A percentile compares a stretch with the other conserved stretches of the same genome.
Conservation (phyloP, 2,797 vertebrate species). For the Mormyrus hasselquistii region DNA sequence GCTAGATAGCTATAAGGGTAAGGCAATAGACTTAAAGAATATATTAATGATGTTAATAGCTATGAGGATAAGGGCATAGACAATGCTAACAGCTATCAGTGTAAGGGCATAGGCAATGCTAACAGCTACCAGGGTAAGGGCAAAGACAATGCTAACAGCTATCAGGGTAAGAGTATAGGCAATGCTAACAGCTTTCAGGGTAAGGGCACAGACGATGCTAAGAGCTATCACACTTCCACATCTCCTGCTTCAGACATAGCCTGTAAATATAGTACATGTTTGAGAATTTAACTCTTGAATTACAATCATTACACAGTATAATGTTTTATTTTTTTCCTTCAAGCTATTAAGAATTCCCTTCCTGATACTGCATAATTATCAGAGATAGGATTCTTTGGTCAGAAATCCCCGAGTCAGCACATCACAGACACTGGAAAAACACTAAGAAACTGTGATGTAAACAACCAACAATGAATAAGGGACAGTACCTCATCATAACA, state of each 20-base stretch:
- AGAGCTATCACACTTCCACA: neutral
- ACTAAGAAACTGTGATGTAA: slow-evolving; percentile 46
- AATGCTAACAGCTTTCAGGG: neutral
- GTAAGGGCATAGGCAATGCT: neutral
- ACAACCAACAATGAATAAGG: slow-evolving; percentile 50
- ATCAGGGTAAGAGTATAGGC: neutral
- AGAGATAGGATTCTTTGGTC: slow-evolving; percentile 65
- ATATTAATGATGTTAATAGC: neutral
- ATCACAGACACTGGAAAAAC: slow-evolving; percentile 48
- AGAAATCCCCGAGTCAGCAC: slow-evolving; percentile 63
- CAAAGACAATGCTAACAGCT: neutral
- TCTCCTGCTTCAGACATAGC: slow-evolving; percentile 10
- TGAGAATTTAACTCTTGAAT: slow-evolving; percentile 58
- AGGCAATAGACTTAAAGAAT: neutral
- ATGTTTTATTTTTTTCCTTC: slow-evolving; percentile 38
- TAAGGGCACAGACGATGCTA: neutral
- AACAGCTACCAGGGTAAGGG: neutral
- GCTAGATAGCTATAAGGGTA: neutral
- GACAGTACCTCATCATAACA: neutral
- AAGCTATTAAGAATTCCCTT: slow-evolving; percentile 65
- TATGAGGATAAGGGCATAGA: neutral
- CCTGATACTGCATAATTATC: slow-evolving; percentile 56
- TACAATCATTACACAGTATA: slow-evolving; percentile 31
- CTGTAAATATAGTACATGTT: slow-evolving; percentile 35
- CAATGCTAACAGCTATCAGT: neutral